These are phyloP conservation scores for Clarias pachynema DNA, from an alignment of 2,797 vertebrate genomes.

Conservation along the genomic window DNA sequence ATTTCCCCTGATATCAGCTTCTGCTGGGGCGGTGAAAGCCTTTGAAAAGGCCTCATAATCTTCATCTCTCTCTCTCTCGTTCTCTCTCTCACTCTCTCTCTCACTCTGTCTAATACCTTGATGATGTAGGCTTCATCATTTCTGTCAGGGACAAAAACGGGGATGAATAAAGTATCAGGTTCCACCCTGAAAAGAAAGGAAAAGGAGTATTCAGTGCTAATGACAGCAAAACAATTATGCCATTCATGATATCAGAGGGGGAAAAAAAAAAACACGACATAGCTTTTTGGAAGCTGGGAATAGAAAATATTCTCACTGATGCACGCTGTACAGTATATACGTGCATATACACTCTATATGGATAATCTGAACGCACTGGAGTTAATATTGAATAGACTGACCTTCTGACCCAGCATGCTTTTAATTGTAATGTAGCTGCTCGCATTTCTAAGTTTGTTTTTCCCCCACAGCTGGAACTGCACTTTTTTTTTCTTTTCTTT, in stretches of 20 bases:
- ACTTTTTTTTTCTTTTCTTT: slow-evolving; percentile 70
- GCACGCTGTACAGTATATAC: slow-evolving; percentile 21
- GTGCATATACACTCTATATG: not conserved
- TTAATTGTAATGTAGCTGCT: slow-evolving; percentile 71
- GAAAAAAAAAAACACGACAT: slow-evolving; percentile 27
- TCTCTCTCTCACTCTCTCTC: slow-evolving; percentile 58
- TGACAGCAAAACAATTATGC: slow-evolving; percentile 77
- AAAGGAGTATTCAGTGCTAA: slow-evolving; percentile 72
- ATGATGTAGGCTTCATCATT: slow-evolving; percentile 71
- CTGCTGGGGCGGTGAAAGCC: slow-evolving; percentile 66
- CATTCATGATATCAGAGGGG: slow-evolving; percentile 74
- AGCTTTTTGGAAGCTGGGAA: slow-evolving; percentile 64
- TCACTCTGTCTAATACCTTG: slow-evolving; percentile 58
- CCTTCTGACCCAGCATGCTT: slow-evolving; percentile 75
- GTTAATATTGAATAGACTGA: slow-evolving; percentile 70
- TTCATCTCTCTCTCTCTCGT: slow-evolving; percentile 45
- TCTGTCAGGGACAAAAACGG: slow-evolving; percentile 64
- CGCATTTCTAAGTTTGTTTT: slow-evolving; percentile 79
- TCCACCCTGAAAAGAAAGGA: slow-evolving; percentile 68
- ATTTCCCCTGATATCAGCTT: slow-evolving; percentile 72
- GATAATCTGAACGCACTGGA: slow-evolving; percentile 5
- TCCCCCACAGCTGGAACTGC: slow-evolving; percentile 61
- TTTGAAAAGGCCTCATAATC: slow-evolving; percentile 67
- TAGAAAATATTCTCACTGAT: slow-evolving; percentile 63
- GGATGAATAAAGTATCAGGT: slow-evolving; percentile 72